These are phyloP conservation scores for Gephyroberyx darwinii DNA, from an alignment of 2,797 vertebrate species.

Conservation along the genomic window DNA sequence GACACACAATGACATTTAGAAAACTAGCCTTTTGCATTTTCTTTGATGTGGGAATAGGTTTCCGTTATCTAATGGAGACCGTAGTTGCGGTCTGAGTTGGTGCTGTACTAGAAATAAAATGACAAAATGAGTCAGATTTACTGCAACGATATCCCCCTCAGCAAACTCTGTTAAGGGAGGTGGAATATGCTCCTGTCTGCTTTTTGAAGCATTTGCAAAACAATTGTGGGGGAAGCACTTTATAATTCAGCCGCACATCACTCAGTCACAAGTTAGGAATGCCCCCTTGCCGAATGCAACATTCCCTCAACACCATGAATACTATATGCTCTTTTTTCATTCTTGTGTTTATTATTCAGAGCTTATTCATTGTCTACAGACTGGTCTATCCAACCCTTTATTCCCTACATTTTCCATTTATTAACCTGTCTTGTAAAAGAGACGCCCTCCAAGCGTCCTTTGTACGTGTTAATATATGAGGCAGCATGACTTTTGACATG, in stretches of 20 bases:
- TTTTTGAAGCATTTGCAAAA: not conserved
- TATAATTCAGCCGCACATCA: not conserved
- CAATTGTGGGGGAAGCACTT: not conserved
- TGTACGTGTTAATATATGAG: slow-evolving; percentile 54
- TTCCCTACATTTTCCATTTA: slow-evolving; percentile 36
- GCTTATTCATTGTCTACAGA: slow-evolving; percentile 16
- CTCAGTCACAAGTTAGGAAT: not conserved
- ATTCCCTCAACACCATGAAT: not conserved
- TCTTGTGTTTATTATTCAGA: not conserved
- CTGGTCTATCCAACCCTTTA: slow-evolving; percentile 18
- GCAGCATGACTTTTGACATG: slow-evolving; percentile 64
- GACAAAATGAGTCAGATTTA: not conserved
- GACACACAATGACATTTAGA: not conserved
- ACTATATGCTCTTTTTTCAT: not conserved
- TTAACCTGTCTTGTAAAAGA: slow-evolving; percentile 47
- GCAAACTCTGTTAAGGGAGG: not conserved
- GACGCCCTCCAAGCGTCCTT: slow-evolving; percentile 45
- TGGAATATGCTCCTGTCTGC: not conserved
- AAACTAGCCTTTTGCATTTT: not conserved
- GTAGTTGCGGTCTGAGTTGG: not conserved
- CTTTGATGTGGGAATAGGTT: not conserved
- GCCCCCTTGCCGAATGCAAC: not conserved
- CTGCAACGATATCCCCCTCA: not conserved
- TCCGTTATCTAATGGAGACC: not conserved
- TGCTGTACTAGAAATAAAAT: not conserved